phyloP scores from a whole-genome alignment of 2,797 vertebrate genomes.

The Pantherophis vulpinus region DNA sequence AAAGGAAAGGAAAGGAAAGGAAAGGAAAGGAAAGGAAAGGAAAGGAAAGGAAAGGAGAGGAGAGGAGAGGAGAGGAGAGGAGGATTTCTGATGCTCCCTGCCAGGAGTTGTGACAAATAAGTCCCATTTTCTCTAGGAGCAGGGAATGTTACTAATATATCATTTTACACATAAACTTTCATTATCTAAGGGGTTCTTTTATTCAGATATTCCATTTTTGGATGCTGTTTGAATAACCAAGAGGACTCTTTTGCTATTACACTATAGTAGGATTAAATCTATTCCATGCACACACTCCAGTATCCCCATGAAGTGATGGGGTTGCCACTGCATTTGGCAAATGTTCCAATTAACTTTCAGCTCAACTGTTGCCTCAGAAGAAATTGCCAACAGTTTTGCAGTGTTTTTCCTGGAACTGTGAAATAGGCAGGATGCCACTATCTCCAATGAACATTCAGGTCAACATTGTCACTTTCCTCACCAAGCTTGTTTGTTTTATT shows the following conservation, averaged over 20 bases:
- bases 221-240: not conserved
- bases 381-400: not conserved
- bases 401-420: not conserved
- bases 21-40: not conserved
- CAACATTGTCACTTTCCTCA: not conserved
- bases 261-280: not conserved
- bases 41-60: no score
- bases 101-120: not conserved
- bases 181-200: not conserved
- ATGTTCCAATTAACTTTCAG: not conserved
- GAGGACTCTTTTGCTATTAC: not conserved
- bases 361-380: not conserved
- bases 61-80: no score
- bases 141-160: not conserved
- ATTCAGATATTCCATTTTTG: not conserved
- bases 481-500: not conserved
- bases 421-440: not conserved
- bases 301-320: not conserved
- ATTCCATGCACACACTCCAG: not conserved
- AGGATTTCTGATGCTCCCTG: no score
- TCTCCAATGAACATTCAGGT: not conserved
- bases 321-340: not conserved
- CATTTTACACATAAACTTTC: not conserved
- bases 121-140: not conserved
- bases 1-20: no score